A percentile compares a stretch with the other conserved stretches of the same genome.
These are phyloP conservation scores for Lophura nycthemera DNA, from an alignment of 2,113 vertebrate genomes.

Conservation along the genomic window DNA sequence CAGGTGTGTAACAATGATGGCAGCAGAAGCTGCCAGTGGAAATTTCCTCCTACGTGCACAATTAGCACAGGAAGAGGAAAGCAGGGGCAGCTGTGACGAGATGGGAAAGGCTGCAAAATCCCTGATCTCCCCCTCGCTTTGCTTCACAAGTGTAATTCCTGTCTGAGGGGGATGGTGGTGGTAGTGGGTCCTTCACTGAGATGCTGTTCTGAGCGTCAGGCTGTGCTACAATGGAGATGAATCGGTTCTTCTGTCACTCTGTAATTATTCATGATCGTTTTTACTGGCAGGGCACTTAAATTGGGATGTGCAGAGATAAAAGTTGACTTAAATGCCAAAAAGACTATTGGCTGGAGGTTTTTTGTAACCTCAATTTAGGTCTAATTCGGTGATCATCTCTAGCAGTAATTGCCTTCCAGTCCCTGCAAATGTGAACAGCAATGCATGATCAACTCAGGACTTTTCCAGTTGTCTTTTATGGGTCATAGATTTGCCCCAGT, in stretches of 20 bases:
- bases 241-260: background rate
- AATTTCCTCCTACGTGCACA: slow-evolving; percentile 15
- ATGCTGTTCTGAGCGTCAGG: background rate
- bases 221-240: background rate
- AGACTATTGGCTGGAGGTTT: background rate
- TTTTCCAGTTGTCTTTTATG: background rate
- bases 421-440: background rate
- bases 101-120: background rate
- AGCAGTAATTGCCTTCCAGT: background rate
- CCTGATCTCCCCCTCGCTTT: background rate
- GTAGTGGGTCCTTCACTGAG: slow-evolving; percentile 26
- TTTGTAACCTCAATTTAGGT: background rate
- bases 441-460: background rate
- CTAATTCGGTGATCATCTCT: background rate
- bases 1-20: background rate
- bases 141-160: background rate
- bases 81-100: background rate
- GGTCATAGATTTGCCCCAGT: background rate
- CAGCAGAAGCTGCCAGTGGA: slow-evolving; percentile 6
- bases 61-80: background rate
- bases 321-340: background rate
- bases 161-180: slow-evolving; percentile 11
- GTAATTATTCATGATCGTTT: background rate
- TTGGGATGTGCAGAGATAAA: background rate
- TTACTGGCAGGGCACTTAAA: slow-evolving; percentile 8